A percentile compares a stretch with the other conserved stretches of the same genome.
These are phyloP conservation scores for Lampris incognitus DNA, from an alignment of 2,113 vertebrate species.

Conservation along the genomic window DNA sequence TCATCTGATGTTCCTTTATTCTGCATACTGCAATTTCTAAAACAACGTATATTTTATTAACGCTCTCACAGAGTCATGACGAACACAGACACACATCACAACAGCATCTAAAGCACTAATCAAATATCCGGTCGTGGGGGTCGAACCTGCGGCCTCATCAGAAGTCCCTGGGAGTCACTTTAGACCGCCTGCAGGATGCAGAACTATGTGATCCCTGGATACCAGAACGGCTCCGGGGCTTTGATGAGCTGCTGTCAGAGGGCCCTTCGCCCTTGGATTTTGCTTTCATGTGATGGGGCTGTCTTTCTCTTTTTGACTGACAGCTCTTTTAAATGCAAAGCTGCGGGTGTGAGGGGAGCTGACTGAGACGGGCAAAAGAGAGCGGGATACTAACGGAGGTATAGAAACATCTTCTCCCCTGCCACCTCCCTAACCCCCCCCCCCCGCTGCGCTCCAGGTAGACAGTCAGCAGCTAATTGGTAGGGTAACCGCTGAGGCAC, in stretches of 20 bases:
- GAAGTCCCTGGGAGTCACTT: not conserved
- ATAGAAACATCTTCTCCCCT: slow-evolving; percentile 24
- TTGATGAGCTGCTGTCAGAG: slow-evolving; percentile 60
- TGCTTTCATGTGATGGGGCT: slow-evolving; percentile 65
- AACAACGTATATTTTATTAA: no score
- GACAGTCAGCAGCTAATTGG: slow-evolving; percentile 55
- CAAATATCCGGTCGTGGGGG: no score
- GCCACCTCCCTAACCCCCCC: slow-evolving; percentile 20
- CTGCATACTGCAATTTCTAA: no score
- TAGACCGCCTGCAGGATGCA: not conserved
- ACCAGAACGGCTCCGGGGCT: not conserved
- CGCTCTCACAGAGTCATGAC: no score
- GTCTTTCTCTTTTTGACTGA: slow-evolving; percentile 7
- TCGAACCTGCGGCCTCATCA: no score
- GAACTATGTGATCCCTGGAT: not conserved
- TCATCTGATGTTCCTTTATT: no score
- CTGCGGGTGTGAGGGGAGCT: not conserved
- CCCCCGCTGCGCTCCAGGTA: slow-evolving; percentile 34
- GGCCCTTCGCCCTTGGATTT: slow-evolving; percentile 75
- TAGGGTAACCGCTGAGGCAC: slow-evolving; percentile 50
- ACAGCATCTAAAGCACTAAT: not conserved
- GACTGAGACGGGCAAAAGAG: not conserved
- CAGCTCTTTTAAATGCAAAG: slow-evolving; percentile 71
- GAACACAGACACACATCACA: no score
- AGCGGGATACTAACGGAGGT: not conserved